Evolutionary conservation across 92 coral and sea anemone species (phyloP).

Genomic region (Galaxea fascicularis): DNA sequence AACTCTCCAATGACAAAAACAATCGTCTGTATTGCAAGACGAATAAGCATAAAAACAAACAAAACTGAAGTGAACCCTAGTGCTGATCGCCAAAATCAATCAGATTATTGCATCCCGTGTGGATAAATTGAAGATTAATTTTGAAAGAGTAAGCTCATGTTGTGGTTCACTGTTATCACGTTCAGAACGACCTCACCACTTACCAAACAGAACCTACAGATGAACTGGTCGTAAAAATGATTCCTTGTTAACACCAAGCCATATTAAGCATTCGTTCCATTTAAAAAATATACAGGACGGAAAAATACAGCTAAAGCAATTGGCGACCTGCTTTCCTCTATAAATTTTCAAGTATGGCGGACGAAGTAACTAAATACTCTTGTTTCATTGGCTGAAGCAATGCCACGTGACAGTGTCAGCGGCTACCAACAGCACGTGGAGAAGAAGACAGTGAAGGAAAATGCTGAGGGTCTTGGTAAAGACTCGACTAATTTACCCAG

Average conservation of each 20-base stretch:
- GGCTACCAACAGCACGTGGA: conserved; percentile 36
- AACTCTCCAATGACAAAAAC: not conserved
- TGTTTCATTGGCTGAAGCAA: conserved; percentile 24
- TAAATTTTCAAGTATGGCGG: conserved; percentile 42
- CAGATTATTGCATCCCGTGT: not conserved
- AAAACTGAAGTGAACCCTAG: not conserved
- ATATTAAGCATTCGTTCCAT: conserved; percentile 2
- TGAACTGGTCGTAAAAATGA: not conserved
- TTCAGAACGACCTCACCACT: not conserved
- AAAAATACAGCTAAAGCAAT: not conserved
- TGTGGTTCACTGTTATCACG: not conserved
- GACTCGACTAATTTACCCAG: not conserved
- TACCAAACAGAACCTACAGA: conserved; percentile 16
- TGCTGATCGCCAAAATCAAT: not conserved
- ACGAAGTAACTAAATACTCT: conserved; percentile 22
- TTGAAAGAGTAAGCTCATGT: too few species aligned
- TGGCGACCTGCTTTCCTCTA: not conserved
- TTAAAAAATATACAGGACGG: not conserved
- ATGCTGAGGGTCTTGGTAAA: not conserved
- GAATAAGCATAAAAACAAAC: not conserved
- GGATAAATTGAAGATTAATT: not conserved
- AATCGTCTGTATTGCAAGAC: not conserved
- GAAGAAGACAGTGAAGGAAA: too few species aligned
- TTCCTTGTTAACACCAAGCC: conserved; percentile 17
- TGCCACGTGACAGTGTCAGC: conserved; percentile 51